Conservation (phyloP, 2,113 vertebrate species). For the Cavia aperea region DNA sequence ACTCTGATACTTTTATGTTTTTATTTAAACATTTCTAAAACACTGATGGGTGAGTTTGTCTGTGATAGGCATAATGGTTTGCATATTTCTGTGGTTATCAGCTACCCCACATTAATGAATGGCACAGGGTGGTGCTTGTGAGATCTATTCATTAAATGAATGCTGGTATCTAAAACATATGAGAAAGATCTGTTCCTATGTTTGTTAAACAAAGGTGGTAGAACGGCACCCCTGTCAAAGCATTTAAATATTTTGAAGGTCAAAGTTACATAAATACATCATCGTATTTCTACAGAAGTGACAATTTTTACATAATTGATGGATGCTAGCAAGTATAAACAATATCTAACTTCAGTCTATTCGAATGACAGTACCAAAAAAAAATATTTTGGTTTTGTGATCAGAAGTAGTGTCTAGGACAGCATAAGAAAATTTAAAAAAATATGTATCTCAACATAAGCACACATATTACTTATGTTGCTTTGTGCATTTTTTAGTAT, state of each 20-base stretch:
- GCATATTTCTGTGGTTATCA: neutral
- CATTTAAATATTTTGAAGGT: conserved; percentile 21
- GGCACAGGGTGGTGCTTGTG: neutral
- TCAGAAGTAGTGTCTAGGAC: conserved; percentile 7
- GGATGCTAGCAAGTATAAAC: neutral
- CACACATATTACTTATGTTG: neutral
- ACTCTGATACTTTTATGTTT: neutral
- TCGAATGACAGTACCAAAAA: neutral
- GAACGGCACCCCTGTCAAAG: conserved; percentile 32
- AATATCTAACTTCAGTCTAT: neutral
- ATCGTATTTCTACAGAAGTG: neutral
- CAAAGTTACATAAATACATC: neutral
- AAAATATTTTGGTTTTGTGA: neutral
- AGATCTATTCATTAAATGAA: conserved; percentile 31
- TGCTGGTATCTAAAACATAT: neutral
- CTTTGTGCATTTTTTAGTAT: neutral
- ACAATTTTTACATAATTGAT: conserved; percentile 27
- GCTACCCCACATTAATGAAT: neutral
- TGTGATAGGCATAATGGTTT: neutral
- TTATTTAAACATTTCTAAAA: neutral
- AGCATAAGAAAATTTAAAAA: neutral
- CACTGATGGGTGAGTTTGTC: neutral
- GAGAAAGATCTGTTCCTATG: neutral
- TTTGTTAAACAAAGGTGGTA: conserved; percentile 16
- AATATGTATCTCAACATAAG: neutral